A percentile compares a stretch with the other conserved stretches of the same genome.
These are phyloP conservation scores for Chascanopsetta lugubris DNA, from an alignment of 2,113 vertebrate species.

Conservation along the genomic window DNA sequence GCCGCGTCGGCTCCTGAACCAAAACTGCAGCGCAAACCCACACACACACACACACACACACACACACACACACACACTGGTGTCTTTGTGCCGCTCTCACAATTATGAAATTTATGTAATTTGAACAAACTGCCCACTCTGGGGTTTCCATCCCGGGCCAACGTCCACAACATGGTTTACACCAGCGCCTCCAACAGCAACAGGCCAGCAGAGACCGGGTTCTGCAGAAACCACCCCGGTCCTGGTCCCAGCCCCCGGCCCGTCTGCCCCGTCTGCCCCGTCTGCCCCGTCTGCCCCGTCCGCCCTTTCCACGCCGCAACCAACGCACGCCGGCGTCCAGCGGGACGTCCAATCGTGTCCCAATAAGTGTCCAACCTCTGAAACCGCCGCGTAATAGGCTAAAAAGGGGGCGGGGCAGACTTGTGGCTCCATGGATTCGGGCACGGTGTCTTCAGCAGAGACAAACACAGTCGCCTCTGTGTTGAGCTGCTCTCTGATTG, in stretches of 20 bases:
- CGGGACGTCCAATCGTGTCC: slow-evolving; percentile 27
- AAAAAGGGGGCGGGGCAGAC: slow-evolving; percentile 31
- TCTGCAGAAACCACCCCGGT: slow-evolving; percentile 41
- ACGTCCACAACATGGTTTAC: slow-evolving; percentile 46
- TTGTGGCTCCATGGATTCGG: slow-evolving; percentile 30
- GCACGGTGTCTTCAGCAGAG: slow-evolving; percentile 19
- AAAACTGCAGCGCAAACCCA: too few relatives aligned
- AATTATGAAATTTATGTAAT: slow-evolving; percentile 56
- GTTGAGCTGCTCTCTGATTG: slow-evolving; percentile 25
- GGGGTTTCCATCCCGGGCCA: slow-evolving; percentile 33
- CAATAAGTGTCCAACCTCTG: slow-evolving; percentile 37
- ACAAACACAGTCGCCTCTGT: slow-evolving; percentile 34
- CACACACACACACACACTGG: slow-evolving; percentile 47
- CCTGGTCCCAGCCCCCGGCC: slow-evolving; percentile 40
- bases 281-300: slow-evolving; percentile 33
- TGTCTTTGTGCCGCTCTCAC: slow-evolving; percentile 55
- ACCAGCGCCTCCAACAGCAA: slow-evolving; percentile 50
- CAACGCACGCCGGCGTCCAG: slow-evolving; percentile 45
- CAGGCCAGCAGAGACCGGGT: slow-evolving; percentile 42
- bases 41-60: too few relatives aligned
- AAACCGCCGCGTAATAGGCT: not conserved
- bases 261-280: slow-evolving; percentile 36
- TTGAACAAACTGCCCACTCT: slow-evolving; percentile 33
- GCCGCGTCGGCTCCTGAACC: slow-evolving; percentile 8
- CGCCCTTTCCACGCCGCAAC: slow-evolving; percentile 19